A percentile compares a stretch with the other conserved stretches of the same genome.
phyloP scores from a whole-genome alignment of 2,888 invertebrate genomes.

The Aspidiotus rigidus region DNA sequence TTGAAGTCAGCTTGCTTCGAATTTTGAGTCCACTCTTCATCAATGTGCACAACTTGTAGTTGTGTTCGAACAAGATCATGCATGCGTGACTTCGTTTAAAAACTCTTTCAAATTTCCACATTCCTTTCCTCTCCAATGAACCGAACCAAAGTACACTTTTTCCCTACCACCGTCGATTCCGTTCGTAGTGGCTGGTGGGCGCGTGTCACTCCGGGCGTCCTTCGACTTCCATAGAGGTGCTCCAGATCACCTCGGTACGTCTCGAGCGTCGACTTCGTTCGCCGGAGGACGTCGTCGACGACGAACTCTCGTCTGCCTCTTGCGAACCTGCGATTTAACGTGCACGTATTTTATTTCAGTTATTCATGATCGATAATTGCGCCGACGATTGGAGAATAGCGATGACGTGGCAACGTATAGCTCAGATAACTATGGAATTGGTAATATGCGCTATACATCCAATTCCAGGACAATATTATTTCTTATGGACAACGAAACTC shows the following conservation, averaged over 20 bases:
- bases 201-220: background rate
- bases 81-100: no score
- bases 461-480: conserved; percentile 91
- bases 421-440: conserved; percentile 84
- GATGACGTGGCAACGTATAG: conserved; percentile 95
- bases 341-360: conserved; percentile 52
- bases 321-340: background rate
- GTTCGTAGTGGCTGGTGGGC: background rate
- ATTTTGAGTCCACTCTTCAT: no score
- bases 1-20: no score
- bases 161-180: background rate
- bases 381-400: conserved; percentile 99
- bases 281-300: conserved; percentile 2
- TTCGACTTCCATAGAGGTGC: background rate
- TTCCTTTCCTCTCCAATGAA: no score
- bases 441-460: conserved; percentile 96
- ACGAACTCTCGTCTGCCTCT: background rate
- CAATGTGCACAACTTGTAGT: no score
- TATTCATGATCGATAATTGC: conserved; percentile 99
- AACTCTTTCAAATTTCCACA: no score
- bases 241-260: background rate
- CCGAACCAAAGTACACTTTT: no score
- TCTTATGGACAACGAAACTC: conserved; percentile 91
- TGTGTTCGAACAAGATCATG: no score
- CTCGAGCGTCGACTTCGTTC: background rate